Base-by-base conservation (phyloP, 2,888 invertebrate species). In the Cheilosia scutellata region DNA sequence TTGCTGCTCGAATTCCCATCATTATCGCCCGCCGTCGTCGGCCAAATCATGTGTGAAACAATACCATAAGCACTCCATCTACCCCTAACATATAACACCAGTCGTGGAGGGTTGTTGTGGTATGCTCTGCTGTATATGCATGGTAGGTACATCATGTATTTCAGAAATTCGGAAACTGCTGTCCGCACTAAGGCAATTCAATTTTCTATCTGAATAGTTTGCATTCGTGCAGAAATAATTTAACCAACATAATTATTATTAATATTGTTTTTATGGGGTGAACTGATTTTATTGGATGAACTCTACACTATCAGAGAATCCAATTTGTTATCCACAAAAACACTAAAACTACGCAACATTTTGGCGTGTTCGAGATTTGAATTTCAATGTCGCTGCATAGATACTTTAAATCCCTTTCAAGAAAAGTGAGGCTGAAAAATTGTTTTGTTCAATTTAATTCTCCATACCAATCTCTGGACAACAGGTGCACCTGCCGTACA, bases 161-260 rank as follows among this genome's bases (percentile, higher is more conserved):
- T 11, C 55, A 55, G 42, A 40, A 5, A 7, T 4, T 37, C 29
- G 49, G 63, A 49, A 20, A 25, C 13, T 55, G 20, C 44, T 57
- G 42, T 11, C 68, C 49, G 9, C 62, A 62, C 60, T 29, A 62
- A 44, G 27, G 62, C 53, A 70, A 75, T 79, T 74, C 70, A 79
- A 84, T 80, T 79, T 84, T 84, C 84, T 80, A 75, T 79, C 53
- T 68, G 63, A 29, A 71, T 66, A 68, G 79, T 55, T 70, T 75
- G 84, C 84, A 75, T 65, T 75, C 79, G 75, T 75, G 84, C 84
- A 79, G 79, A 84, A 84, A 79, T 75, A 75, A 79, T 84, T 84
- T 79, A 53, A 63, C 84, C 55, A 65, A 25, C 49, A 49, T 49
- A 80, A 84, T 80, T 84, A 75, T 84, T 75, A 71, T 75, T 80